Percentiles rank a stretch among this genome's conserved stretches.
phyloP scores from a whole-genome alignment of 2,113 vertebrate genomes.

The Paraplagusia blochii region DNA sequence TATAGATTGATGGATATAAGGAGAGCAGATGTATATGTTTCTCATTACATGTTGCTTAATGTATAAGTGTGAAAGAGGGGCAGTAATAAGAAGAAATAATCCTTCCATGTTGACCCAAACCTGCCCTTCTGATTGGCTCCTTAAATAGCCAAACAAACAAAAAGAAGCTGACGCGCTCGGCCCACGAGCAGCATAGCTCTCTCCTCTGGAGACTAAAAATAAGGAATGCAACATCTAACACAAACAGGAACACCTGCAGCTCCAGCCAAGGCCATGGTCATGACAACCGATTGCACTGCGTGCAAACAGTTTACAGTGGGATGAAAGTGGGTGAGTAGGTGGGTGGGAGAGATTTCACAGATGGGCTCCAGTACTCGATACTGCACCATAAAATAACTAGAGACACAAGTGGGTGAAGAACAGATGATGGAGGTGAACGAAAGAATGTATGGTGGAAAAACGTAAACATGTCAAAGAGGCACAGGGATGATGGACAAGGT shows the following conservation, averaged over 20 bases:
- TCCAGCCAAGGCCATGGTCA: slow-evolving; percentile 24
- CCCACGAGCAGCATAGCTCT: slow-evolving; percentile 45
- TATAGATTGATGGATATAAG: neutral
- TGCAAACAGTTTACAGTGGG: slow-evolving; percentile 72
- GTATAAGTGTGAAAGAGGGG: slow-evolving; percentile 39
- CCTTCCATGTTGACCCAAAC: slow-evolving; percentile 70
- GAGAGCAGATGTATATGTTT: slow-evolving; percentile 21
- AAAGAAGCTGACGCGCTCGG: slow-evolving; percentile 35
- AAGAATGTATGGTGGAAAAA: slow-evolving; percentile 2
- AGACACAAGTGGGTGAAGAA: neutral
- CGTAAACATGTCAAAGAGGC: slow-evolving; percentile 1
- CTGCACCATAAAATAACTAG: slow-evolving; percentile 14
- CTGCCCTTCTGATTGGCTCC: slow-evolving; percentile 56
- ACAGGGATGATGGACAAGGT: neutral
- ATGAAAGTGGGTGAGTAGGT: slow-evolving; percentile 33
- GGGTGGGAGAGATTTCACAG: slow-evolving; percentile 32
- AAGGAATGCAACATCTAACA: slow-evolving; percentile 48
- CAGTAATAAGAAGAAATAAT: slow-evolving; percentile 75
- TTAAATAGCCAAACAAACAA: slow-evolving; percentile 70
- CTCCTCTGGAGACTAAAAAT: slow-evolving; percentile 45
- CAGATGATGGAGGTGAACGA: slow-evolving; percentile 11
- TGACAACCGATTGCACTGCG: slow-evolving; percentile 43
- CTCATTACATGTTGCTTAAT: slow-evolving; percentile 45
- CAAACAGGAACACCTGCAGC: slow-evolving; percentile 77
- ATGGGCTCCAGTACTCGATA: slow-evolving; percentile 16